phyloP scores from a whole-genome alignment of 2,797 vertebrate species.

The Rhinichthys osculus region DNA sequence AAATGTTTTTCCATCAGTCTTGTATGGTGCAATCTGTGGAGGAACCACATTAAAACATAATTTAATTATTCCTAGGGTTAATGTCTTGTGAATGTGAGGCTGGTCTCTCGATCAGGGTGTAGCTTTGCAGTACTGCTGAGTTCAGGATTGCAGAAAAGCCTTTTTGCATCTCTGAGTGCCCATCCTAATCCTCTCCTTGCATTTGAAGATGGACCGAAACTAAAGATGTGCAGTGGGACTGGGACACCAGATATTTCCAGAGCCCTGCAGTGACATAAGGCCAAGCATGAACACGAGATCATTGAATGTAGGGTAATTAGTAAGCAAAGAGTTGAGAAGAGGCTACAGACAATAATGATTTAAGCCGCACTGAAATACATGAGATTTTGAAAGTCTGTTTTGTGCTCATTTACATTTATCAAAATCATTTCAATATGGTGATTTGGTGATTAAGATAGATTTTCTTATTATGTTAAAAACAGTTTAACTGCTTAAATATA shows the following conservation, averaged over 20 bases:
- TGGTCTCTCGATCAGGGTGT: not conserved
- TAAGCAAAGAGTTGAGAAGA: not conserved
- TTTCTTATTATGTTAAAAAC: no score
- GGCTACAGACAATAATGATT: not conserved
- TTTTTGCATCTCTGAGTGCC: not conserved
- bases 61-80: constrained; percentile 5
- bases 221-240: not conserved
- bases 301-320: not conserved
- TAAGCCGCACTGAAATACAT: no score
- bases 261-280: not conserved
- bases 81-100: not conserved
- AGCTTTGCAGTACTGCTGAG: constrained; percentile 2
- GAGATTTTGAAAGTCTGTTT: no score
- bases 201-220: not conserved
- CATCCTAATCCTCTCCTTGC: constrained; percentile 4
- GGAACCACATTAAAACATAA: not conserved
- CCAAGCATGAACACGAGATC: not conserved
- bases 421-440: no score
- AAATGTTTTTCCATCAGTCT: not conserved
- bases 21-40: constrained; percentile 3
- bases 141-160: constrained; percentile 23
- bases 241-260: constrained; percentile 18
- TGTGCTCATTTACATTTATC: no score
- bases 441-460: no score
- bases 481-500: no score